Conservation (phyloP, 2,113 vertebrate genomes). For the Albula glossodonta region DNA sequence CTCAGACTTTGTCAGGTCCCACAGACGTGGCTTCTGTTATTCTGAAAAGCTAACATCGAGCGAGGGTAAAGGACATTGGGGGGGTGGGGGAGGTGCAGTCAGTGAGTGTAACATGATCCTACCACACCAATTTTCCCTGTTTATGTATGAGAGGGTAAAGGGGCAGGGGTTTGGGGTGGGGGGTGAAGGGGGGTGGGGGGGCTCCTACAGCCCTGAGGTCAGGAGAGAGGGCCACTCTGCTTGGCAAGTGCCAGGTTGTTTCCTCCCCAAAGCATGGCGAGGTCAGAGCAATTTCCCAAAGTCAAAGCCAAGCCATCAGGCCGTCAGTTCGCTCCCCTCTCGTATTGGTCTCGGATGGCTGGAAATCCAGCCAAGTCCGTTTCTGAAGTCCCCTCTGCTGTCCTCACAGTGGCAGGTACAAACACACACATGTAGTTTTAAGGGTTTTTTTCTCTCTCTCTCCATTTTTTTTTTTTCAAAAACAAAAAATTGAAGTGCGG, state of each 20-base stretch:
- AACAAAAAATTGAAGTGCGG: not conserved
- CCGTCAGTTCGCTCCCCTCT: slow-evolving; percentile 64
- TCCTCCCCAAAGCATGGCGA: slow-evolving; percentile 62
- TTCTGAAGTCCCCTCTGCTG: slow-evolving; percentile 55
- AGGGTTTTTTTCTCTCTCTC: not conserved
- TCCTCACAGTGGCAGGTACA: slow-evolving; percentile 27
- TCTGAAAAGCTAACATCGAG: not conserved
- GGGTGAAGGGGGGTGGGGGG: not conserved
- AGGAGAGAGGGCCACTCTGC: slow-evolving; percentile 50
- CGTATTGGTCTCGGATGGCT: slow-evolving; percentile 66
- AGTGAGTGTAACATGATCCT: slow-evolving; percentile 14
- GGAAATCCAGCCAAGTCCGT: slow-evolving; percentile 55
- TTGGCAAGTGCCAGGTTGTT: slow-evolving; percentile 61
- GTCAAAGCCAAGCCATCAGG: slow-evolving; percentile 54
- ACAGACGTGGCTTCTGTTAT: slow-evolving; percentile 4
- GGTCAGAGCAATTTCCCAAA: slow-evolving; percentile 74
- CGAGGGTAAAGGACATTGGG: not conserved
- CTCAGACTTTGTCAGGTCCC: slow-evolving; percentile 24
- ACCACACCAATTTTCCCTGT: slow-evolving; percentile 23
- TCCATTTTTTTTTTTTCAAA: not conserved
- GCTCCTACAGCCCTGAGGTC: slow-evolving; percentile 47
- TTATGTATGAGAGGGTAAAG: slow-evolving; percentile 45
- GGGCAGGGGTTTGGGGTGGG: not conserved
- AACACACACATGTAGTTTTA: slow-evolving; percentile 46
- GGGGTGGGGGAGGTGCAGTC: not conserved